Evolutionary conservation across 2,113 vertebrate species (phyloP).

Genomic region (Platanista minor): DNA sequence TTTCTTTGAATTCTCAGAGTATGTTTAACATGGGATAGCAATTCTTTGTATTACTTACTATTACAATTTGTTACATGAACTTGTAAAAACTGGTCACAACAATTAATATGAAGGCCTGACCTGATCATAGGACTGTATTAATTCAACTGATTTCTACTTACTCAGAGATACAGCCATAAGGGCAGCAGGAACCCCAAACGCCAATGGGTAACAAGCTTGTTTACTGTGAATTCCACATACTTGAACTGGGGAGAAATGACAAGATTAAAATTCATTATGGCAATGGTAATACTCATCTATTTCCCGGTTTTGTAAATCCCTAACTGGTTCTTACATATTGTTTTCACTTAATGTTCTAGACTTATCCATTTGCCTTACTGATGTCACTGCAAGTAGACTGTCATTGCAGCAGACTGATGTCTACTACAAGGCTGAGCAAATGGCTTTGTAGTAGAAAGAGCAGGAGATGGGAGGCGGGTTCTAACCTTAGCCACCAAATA

Average conservation of each 20-base stretch:
- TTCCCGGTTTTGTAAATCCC: not conserved
- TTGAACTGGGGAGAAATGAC: constrained; percentile 80
- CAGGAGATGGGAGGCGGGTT: not conserved
- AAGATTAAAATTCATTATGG: not conserved
- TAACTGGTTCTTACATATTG: not conserved
- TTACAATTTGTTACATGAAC: not conserved
- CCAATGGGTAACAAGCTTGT: constrained; percentile 92
- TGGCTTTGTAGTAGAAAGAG: not conserved
- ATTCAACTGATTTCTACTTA: constrained; percentile 77
- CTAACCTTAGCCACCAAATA: not conserved
- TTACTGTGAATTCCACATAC: constrained; percentile 87
- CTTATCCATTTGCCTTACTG: not conserved
- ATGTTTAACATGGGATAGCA: not conserved
- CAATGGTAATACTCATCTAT: not conserved
- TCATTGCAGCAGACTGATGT: too few relatives aligned
- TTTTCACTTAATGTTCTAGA: not conserved
- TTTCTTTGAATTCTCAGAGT: not conserved
- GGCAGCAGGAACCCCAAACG: constrained; percentile 93
- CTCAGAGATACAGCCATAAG: constrained; percentile 91
- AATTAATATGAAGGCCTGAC: not conserved
- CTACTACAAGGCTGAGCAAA: not conserved
- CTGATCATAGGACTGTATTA: not conserved
- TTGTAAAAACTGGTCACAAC: not conserved
- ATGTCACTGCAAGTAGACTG: not conserved
- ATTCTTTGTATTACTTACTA: not conserved